Percentiles rank a stretch among this genome's conserved stretches.
Evolutionary conservation across 2,888 invertebrate genomes (phyloP).

Genomic region (Athetis lepigone): DNA sequence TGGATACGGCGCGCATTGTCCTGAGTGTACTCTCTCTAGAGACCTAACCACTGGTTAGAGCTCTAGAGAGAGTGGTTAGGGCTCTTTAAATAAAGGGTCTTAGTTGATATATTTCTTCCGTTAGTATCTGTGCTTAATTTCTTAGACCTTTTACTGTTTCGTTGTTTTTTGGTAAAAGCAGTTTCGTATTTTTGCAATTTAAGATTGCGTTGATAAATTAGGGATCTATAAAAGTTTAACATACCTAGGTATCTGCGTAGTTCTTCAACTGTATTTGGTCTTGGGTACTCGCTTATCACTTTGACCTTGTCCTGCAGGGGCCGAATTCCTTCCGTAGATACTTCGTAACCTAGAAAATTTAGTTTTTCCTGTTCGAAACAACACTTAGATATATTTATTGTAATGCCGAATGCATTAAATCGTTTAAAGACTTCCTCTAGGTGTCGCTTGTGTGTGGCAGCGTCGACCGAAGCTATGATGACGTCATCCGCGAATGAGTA

Average conservation of each 20-base stretch:
- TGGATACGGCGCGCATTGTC: too few relatives aligned
- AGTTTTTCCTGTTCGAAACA: background rate
- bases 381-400: too few relatives aligned
- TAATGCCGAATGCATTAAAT: too few relatives aligned
- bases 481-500: too few relatives aligned
- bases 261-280: background rate
- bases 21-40: too few relatives aligned
- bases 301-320: background rate
- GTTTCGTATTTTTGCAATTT: background rate
- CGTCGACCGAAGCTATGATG: too few relatives aligned
- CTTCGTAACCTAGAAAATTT: too few relatives aligned
- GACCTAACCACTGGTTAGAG: too few relatives aligned
- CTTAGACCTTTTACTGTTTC: conserved; percentile 8
- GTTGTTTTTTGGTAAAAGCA: conserved; percentile 1
- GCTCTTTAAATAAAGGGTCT: background rate
- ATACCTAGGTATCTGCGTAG: background rate
- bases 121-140: conserved; percentile 8
- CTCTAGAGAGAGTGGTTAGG: too few relatives aligned
- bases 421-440: too few relatives aligned
- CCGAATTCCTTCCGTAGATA: background rate
- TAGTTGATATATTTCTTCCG: conserved; percentile 13
- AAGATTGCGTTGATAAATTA: conserved; percentile 2
- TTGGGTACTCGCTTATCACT: background rate
- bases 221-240: background rate
- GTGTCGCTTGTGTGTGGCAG: too few relatives aligned